These are phyloP conservation scores for Vandiemenella viatica DNA, from an alignment of 2,888 invertebrate genomes.

Conservation along the genomic window DNA sequence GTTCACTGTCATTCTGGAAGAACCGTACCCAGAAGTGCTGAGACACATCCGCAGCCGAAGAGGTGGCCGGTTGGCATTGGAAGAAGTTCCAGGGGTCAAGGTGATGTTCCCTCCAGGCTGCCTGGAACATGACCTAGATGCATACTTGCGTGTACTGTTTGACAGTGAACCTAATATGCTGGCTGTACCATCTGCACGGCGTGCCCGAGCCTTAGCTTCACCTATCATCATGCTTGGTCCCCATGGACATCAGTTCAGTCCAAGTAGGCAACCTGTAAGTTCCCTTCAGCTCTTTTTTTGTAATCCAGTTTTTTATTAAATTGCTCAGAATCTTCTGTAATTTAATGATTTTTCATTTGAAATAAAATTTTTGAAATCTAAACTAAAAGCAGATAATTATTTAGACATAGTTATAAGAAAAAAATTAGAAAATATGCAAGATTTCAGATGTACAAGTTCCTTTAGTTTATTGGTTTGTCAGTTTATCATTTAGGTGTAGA, in stretches of 20 bases:
- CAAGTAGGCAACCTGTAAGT: constrained; percentile 16
- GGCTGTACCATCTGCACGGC: background rate
- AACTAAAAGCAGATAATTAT: too few relatives aligned
- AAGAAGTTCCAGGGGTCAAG: constrained; percentile 20
- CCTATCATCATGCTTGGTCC: constrained; percentile 22
- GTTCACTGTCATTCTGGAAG: constrained; percentile 20
- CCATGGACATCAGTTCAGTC: constrained; percentile 21
- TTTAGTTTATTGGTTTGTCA: too few relatives aligned
- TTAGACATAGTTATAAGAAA: too few relatives aligned
- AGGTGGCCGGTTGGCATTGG: constrained; percentile 18
- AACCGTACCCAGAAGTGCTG: constrained; percentile 17
- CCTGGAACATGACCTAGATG: constrained; percentile 19
- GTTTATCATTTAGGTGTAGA: too few relatives aligned
- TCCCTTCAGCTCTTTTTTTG: too few relatives aligned
- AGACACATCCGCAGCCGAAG: constrained; percentile 15
- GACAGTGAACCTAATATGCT: constrained; percentile 17
- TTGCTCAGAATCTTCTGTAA: too few relatives aligned
- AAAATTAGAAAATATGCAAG: too few relatives aligned
- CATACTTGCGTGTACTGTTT: constrained; percentile 19
- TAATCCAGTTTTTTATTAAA: too few relatives aligned
- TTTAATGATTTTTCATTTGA: too few relatives aligned
- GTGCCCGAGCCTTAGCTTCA: constrained; percentile 18
- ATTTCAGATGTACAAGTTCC: too few relatives aligned
- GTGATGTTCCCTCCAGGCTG: constrained; percentile 21
- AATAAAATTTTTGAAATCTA: too few relatives aligned